Base-by-base conservation (phyloP, 2,113 vertebrate genomes). In the Neofelis nebulosa region DNA sequence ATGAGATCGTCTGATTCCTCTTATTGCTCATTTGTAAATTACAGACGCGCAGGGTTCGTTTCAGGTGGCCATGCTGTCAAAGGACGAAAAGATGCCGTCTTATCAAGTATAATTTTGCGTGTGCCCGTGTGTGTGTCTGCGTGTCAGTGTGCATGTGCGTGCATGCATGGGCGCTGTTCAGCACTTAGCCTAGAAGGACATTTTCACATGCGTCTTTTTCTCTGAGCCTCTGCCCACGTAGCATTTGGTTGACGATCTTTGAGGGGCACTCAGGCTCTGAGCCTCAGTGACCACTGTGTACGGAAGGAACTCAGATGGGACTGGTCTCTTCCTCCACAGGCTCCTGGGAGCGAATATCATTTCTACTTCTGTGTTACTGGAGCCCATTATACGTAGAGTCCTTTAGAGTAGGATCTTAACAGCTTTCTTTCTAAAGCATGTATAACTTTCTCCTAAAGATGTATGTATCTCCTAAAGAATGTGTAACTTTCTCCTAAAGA, bases 131-230 rank as follows among this genome's bases (percentile, higher is more conserved):
- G 36, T 23, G n/a, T 18, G 2, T 18, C 33, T 33, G 19, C 25
- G 11, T 19, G 48, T 19, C 36, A n/a, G 12, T 9, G 9, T 4
- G n/a, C 15, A 5, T 3, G 2, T 6, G 5, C 0, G 4, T 4
- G 27, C 21, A 9, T 48, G 69, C 65, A 27, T 4, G 18, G 27
- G 68, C 25, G 52, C 25, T 83, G 7, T 31, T 89, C 14, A 68
- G 50, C 65, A 84, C 27, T 4, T 68, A 57, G 7, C 27, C 36
- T 57, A 11, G 25, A 83, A 55, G 25, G 78, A 12, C 16, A 10
- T 23, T 63, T 73, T 48, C 65, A 33, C 61, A 1, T 33, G 52
- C 12, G 83, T 55, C 66, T 38, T 80, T 63, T 50, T 5, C 48
- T 25, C 45, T 57, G 16, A 31, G 15, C 50, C 78, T 85, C 80